phyloP scores from a whole-genome alignment of 2,113 vertebrate species.

The Vulpes lagopus region DNA sequence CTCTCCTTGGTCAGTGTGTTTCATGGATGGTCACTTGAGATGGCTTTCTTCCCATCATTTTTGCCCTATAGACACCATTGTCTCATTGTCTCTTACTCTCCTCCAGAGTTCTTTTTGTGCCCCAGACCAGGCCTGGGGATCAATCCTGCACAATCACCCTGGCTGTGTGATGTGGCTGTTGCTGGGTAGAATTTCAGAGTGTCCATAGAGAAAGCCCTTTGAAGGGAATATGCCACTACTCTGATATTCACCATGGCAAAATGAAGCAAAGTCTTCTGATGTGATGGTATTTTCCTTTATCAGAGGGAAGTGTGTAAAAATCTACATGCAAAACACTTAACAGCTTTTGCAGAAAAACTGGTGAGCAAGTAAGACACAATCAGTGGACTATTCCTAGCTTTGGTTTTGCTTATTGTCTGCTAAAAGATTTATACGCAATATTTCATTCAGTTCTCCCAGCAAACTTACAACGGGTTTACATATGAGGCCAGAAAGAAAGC shows the following conservation, averaged over 20 bases:
- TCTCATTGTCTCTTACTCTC: background rate
- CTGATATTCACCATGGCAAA: background rate
- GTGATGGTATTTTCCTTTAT: background rate
- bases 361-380: background rate
- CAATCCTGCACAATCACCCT: background rate
- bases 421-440: background rate
- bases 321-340: background rate
- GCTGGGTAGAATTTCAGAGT: background rate
- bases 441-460: background rate
- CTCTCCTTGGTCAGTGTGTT: constrained; percentile 32
- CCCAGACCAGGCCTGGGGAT: background rate
- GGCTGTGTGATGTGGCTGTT: background rate
- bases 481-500: background rate
- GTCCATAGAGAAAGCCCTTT: background rate
- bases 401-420: background rate
- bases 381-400: background rate
- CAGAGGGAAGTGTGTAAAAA: background rate
- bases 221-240: background rate
- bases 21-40: background rate
- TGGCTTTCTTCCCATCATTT: constrained; percentile 33
- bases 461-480: background rate
- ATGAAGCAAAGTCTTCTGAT: background rate
- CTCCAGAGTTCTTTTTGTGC: background rate
- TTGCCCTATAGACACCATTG: background rate
- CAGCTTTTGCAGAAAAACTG: background rate